Base-by-base conservation (phyloP, 2,113 vertebrate genomes). In the Actenoides hombroni region DNA sequence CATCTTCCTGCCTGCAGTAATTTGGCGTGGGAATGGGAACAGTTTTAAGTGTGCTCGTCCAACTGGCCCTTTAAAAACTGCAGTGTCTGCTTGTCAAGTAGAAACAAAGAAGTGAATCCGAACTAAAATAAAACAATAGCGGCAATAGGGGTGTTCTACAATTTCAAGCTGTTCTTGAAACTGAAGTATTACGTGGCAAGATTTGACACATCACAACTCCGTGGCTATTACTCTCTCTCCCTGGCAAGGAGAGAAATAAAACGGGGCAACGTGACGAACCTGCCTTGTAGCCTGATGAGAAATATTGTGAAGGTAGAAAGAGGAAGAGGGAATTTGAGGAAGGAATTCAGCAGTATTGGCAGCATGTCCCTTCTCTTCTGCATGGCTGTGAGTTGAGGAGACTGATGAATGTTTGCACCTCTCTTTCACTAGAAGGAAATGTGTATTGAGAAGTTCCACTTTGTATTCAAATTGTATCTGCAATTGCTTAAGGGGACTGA, bases 1-100 rank as follows among this genome's bases (percentile, higher is more conserved):
- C 74, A 80, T 79, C 74, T 85, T 89, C n/a, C 42, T 84, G 78
- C 39, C 35, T 71, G 46, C 24, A 64, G 44, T 76, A 84, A 84
- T 67, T 61, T 10, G 0, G 0, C 82, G 49, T 87, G 78, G 87
- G 81, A 89, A 79, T 0, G 0, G 91, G 54, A 85, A 64, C 35
- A 53, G 16, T 61, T 86, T 73, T 60, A 68, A 94, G 31, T 61
- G 44, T 81, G 40, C 29, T 82, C 35, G 87, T 78, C 74, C 57
- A 79, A 49, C 24, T 54, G 53, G 35, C 15, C 57, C 78, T 79
- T 33, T 39, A 48, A 37, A 84, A 94, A 68, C 37, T 64, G 15
- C 39, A n/a, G 13, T 33, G 35, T 73, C 53, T 82, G 44, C 77
- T 82, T 53, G 20, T 95, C 53, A 40, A 37, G 39, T 20, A 79